Evolutionary conservation across 1,140 invertebrate species (phyloP).

Genomic region (Trichonephila inaurata): DNA sequence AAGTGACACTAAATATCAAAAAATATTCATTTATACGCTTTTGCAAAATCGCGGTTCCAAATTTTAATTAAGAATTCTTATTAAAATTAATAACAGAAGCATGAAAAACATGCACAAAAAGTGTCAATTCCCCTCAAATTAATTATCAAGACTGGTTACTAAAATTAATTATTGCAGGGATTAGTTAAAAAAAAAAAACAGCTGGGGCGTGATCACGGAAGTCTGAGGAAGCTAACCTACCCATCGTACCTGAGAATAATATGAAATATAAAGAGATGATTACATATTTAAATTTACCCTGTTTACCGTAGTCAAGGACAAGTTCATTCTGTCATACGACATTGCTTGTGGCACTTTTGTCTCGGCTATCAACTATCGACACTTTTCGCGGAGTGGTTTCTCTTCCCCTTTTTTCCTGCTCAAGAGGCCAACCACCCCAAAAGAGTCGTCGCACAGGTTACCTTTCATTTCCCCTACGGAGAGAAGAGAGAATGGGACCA

Average conservation of each 20-base stretch:
- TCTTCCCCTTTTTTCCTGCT: not conserved
- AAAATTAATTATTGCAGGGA: too few relatives aligned
- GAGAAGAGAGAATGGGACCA: not conserved
- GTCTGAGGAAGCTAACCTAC: not conserved
- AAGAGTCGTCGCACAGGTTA: constrained; percentile 22
- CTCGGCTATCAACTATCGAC: not conserved
- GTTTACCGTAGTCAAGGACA: not conserved
- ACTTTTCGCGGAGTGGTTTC: not conserved
- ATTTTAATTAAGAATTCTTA: too few relatives aligned
- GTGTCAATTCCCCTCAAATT: too few relatives aligned
- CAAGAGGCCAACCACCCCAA: constrained; percentile 45
- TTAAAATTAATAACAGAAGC: too few relatives aligned
- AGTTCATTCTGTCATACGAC: not conserved
- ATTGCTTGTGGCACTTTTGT: not conserved
- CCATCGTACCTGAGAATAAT: not conserved
- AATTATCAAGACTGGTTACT: too few relatives aligned
- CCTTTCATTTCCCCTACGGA: not conserved
- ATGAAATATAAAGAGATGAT: not conserved
- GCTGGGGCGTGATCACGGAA: not conserved
- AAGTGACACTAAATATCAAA: too few relatives aligned
- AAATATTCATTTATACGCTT: too few relatives aligned
- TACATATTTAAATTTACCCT: not conserved
- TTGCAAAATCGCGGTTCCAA: too few relatives aligned
- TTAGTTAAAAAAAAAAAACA: too few relatives aligned
- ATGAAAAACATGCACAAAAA: too few relatives aligned